Evolutionary conservation across 2,888 invertebrate species (phyloP), one percentile per base, ranked within the genome.

Genomic region (Caenorhabditis imperialis): DNA sequence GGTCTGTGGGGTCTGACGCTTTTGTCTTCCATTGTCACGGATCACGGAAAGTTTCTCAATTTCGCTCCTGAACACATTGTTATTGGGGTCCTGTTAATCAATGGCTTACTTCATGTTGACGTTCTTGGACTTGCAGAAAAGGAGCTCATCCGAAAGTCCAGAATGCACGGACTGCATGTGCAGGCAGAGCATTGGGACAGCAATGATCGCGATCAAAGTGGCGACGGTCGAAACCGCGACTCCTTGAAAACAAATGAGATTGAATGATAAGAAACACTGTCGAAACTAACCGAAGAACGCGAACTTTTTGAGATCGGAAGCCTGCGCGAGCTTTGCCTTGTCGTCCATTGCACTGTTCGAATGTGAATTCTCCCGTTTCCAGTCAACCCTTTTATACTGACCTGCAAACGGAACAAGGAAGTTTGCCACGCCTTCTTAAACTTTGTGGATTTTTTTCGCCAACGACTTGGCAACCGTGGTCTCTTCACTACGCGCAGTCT

Each of bases 261-360:
- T 12, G 30, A 22, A n/a, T 57, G 45, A 70, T 18, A 4, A 22
- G 37, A 33, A 25, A 50, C 0, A 33, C 40, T 25, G 5, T 33
- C n/a, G 16, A 20, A 25, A 55, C 55, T 53, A 27, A 65, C 86
- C 87, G 75, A 83, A 82, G 79, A 87, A 86, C 74, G 87, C 87
- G 54, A 86, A 77, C 73, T 81, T 81, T 72, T 85, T 83, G 37
- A 84, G 77, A 35, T 77, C 75, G 33, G 84, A 82, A 23, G 86
- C 86, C 74, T 86, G 84, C 53, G 75, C 60, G 42, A 80, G 61
- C 70, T 81, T 82, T 53, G 70, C 67, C 73, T 83, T 83, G 37
- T 81, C 76, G 53, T 84, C 83, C 74, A 74, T 74, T 55, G 67
- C 67, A 58, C 67, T 18, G 51, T 23, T 44, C n/a, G 22, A 30